phyloP scores from a whole-genome alignment of 2,113 vertebrate genomes.

The Stomatorhinus ivindoensis region DNA sequence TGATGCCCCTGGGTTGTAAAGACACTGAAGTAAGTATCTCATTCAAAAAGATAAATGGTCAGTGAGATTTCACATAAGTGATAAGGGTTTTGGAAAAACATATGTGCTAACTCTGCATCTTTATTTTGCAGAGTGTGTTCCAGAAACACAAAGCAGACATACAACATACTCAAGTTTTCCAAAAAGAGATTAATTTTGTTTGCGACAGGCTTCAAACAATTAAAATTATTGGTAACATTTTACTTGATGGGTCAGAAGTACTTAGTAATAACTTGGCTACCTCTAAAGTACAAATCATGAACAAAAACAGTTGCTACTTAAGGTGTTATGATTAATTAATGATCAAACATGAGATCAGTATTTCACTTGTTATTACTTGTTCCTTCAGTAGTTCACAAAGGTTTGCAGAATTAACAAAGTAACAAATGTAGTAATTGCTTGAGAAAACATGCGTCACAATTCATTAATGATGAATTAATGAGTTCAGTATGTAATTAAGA shows the following conservation, averaged over 20 bases:
- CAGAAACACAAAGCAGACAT: background rate
- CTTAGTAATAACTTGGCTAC: background rate
- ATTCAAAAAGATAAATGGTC: background rate
- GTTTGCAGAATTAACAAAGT: no score
- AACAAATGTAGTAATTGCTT: no score
- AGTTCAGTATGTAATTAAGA: no score
- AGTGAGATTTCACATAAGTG: background rate
- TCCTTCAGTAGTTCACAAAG: no score
- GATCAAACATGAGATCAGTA: background rate
- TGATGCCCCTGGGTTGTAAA: background rate
- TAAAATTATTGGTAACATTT: background rate
- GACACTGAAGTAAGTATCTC: background rate
- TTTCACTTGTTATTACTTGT: no score
- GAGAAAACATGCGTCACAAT: no score
- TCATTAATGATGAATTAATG: no score
- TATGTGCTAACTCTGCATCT: background rate
- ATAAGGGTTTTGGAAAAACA: background rate
- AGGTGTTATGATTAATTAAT: background rate
- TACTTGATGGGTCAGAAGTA: background rate
- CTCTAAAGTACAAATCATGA: background rate
- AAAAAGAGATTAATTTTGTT: background rate
- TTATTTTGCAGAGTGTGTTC: background rate
- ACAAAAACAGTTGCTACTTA: background rate
- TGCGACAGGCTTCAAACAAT: background rate
- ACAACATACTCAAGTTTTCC: background rate